These are phyloP conservation scores for Laticauda laticaudata DNA, from an alignment of 2,113 vertebrate species.

Conservation along the genomic window DNA sequence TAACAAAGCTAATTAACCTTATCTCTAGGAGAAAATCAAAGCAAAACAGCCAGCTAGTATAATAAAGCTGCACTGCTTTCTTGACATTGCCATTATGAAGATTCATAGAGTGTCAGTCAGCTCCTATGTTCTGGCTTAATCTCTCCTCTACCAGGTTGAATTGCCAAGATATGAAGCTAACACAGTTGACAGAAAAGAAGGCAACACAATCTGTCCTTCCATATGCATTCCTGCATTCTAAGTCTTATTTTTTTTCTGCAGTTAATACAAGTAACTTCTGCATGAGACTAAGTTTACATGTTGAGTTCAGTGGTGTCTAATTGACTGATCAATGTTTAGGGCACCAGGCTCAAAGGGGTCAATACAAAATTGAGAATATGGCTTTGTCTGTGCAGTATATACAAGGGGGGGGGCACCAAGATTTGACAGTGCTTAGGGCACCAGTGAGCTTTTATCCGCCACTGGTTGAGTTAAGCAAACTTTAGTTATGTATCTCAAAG, in stretches of 20 bases:
- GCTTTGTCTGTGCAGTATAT: too few species aligned
- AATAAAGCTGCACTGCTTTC: not conserved
- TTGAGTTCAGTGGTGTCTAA: not conserved
- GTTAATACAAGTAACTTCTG: not conserved
- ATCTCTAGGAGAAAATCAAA: constrained; percentile 38
- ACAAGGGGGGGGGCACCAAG: too few species aligned
- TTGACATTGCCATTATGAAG: not conserved
- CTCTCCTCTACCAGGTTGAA: not conserved
- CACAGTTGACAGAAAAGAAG: not conserved
- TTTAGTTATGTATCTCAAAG: not conserved
- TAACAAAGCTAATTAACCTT: constrained; percentile 50
- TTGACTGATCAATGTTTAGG: too few species aligned
- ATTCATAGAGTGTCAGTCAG: not conserved
- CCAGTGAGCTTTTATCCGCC: too few species aligned
- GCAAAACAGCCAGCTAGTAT: not conserved
- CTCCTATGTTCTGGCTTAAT: fast-evolving
- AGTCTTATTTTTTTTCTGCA: not conserved
- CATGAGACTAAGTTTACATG: not conserved
- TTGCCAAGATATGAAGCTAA: not conserved
- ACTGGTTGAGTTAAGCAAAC: not conserved
- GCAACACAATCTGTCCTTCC: not conserved
- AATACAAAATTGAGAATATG: too few species aligned
- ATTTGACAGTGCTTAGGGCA: too few species aligned
- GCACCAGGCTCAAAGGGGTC: too few species aligned
- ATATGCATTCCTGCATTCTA: not conserved